A percentile compares a stretch with the other conserved stretches of the same genome.
Conservation (phyloP, 2,113 vertebrate species). For the Hippocampus barbouri region DNA sequence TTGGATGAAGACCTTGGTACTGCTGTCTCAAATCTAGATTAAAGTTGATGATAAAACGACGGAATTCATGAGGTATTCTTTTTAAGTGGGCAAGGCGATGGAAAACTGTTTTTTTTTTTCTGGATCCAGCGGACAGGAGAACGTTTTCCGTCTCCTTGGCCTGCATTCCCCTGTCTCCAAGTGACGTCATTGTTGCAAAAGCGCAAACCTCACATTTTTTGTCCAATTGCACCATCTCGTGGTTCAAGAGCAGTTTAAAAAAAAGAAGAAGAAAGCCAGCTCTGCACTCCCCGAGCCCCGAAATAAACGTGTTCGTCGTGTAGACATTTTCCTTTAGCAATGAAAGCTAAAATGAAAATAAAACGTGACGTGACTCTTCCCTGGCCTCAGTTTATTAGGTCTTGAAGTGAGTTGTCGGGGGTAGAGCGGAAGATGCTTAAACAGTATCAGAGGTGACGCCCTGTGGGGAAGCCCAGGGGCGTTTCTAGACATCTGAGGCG, state of each 20-base stretch:
- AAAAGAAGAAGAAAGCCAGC: background rate
- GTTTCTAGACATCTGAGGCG: too few species aligned
- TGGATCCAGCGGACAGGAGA: background rate
- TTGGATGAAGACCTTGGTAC: too few species aligned
- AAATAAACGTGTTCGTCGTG: background rate
- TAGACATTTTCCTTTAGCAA: conserved; percentile 2
- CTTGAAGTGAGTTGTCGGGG: conserved; percentile 52
- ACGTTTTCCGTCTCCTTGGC: background rate
- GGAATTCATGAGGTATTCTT: too few species aligned
- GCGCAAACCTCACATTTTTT: background rate
- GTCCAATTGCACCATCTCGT: conserved; percentile 69
- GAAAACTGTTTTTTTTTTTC: background rate
- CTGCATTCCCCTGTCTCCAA: background rate
- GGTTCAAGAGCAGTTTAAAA: conserved; percentile 28
- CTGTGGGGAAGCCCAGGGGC: too few species aligned
- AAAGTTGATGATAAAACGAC: too few species aligned
- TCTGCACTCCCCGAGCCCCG: background rate
- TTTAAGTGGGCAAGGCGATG: too few species aligned
- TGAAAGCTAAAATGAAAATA: background rate
- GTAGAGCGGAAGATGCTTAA: conserved; percentile 10
- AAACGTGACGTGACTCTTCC: conserved; percentile 29
- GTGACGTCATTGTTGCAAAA: background rate
- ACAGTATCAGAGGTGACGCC: too few species aligned
- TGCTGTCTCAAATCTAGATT: too few species aligned
- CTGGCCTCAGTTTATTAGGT: conserved; percentile 38